These are phyloP conservation scores for Tragelaphus imberbis DNA, from an alignment of 2,113 vertebrate species.

Conservation along the genomic window DNA sequence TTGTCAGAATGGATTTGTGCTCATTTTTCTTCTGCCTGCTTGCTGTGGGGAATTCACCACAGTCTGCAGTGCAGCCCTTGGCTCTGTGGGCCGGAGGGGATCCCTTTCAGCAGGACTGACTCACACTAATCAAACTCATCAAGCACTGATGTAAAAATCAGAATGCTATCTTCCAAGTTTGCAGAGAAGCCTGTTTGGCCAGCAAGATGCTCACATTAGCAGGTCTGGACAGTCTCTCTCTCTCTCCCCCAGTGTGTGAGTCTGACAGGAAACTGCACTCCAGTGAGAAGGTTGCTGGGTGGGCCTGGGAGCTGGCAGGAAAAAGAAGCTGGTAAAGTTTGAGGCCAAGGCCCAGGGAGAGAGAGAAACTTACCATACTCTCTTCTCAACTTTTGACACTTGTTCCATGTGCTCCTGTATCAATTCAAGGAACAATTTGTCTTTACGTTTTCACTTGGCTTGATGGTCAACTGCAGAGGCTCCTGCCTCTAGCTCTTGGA, in stretches of 20 bases:
- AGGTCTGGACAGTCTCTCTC: neutral
- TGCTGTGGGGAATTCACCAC: neutral
- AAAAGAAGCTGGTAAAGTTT: neutral
- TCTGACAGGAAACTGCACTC: neutral
- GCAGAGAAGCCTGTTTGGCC: neutral
- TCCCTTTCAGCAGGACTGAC: neutral
- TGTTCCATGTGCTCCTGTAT: neutral
- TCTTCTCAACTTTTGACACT: neutral
- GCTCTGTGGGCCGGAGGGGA: neutral
- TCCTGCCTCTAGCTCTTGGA: neutral
- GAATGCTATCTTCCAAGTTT: neutral
- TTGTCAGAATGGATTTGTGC: neutral
- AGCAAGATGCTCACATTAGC: neutral
- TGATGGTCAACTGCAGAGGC: neutral
- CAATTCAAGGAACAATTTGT: neutral
- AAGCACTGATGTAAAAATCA: neutral
- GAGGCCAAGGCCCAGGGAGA: neutral
- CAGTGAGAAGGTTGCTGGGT: neutral
- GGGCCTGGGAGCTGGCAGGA: neutral
- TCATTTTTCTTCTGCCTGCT: neutral
- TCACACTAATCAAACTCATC: neutral
- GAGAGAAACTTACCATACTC: neutral
- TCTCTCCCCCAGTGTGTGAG: neutral
- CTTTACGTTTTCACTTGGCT: neutral
- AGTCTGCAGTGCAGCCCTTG: neutral